Evolutionary conservation across 2,113 vertebrate genomes (phyloP), one percentile per base, ranked within the genome.

Genomic region (Apteryx mantelli): DNA sequence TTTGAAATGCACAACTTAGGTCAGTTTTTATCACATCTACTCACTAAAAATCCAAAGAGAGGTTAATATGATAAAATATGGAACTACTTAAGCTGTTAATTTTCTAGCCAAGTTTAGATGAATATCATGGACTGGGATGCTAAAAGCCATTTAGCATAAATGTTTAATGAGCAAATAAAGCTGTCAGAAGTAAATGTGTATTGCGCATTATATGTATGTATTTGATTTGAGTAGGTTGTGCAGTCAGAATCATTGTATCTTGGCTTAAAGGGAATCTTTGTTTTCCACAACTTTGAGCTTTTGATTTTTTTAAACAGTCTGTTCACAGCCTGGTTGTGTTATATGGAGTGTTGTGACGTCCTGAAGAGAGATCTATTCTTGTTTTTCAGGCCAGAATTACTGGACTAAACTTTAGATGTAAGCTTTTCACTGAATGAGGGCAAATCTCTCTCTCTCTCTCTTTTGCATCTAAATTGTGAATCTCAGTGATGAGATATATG

Each of bases 81-180:
- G 55, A 52, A 25, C 82, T 96, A 83, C 80, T 97, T 92, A 88
- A 79, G 34, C 86, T 95, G 81, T 87, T 97, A 93, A 95, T 93
- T 97, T 94, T 86, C 64, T 86, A 95, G 68, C 81, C 78, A 87
- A 60, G 89, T 95, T 93, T 96, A 70, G 87, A 95, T 93, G 63
- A 95, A 81, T 88, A 92, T 44, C 86, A 70, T 84, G 86, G 75
- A 42, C 42, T 36, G 44, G 80, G 80, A 95, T 93, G 83, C 76
- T 93, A 94, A 96, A 95, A 95, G 88, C 90, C 56, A 36, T 92
- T 58, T 26, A 56, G 42, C 84, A 97, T 97, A 81, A 97, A 97
- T 95, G 66, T 95, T 97, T 97, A 95, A 97, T 97, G 94, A 96
- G 90, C 78, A 90, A 95, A 97, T 96, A 97, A 97, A 97, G 81